Percentiles rank a stretch among this genome's conserved stretches.
Conservation (phyloP, 2,113 vertebrate genomes). For the Zootoca vivipara region DNA sequence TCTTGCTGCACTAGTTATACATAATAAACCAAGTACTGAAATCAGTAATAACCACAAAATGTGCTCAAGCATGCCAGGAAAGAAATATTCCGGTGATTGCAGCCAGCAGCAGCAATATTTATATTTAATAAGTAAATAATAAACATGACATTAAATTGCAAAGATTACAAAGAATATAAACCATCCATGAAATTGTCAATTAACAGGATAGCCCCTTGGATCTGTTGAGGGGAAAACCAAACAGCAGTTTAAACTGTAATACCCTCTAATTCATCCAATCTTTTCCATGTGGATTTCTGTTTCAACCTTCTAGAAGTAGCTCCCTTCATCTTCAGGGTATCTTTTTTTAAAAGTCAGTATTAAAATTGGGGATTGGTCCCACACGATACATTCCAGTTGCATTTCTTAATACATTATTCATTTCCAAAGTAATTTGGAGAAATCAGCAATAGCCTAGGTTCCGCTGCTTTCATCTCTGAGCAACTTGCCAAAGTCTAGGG, state of each 20-base stretch:
- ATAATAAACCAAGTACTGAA: slow-evolving; percentile 1
- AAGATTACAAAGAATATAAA: slow-evolving; percentile 57
- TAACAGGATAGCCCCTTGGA: slow-evolving; percentile 46
- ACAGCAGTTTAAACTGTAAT: slow-evolving; percentile 29
- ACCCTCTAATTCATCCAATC: slow-evolving; percentile 38
- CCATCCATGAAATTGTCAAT: slow-evolving; percentile 66
- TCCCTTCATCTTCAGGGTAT: neutral
- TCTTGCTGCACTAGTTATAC: neutral
- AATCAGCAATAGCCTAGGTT: too few relatives aligned
- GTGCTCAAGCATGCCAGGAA: slow-evolving; percentile 6
- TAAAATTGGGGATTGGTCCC: too few relatives aligned
- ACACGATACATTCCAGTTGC: too few relatives aligned
- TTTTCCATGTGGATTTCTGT: neutral
- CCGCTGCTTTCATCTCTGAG: too few relatives aligned
- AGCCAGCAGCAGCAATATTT: slow-evolving; percentile 45
- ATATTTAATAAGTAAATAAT: slow-evolving; percentile 64
- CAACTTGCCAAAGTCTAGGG: too few relatives aligned
- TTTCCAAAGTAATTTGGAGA: too few relatives aligned
- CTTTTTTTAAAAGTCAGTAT: too few relatives aligned
- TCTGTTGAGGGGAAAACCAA: slow-evolving; percentile 36
- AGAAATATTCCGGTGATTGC: slow-evolving; percentile 20
- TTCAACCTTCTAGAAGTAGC: slow-evolving; percentile 36
- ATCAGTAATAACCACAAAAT: slow-evolving; percentile 40
- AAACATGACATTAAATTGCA: slow-evolving; percentile 60
- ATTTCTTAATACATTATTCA: too few relatives aligned